phyloP scores from a whole-genome alignment of 64 coral and sea anemone species.

The Pachyseris speciosa region DNA sequence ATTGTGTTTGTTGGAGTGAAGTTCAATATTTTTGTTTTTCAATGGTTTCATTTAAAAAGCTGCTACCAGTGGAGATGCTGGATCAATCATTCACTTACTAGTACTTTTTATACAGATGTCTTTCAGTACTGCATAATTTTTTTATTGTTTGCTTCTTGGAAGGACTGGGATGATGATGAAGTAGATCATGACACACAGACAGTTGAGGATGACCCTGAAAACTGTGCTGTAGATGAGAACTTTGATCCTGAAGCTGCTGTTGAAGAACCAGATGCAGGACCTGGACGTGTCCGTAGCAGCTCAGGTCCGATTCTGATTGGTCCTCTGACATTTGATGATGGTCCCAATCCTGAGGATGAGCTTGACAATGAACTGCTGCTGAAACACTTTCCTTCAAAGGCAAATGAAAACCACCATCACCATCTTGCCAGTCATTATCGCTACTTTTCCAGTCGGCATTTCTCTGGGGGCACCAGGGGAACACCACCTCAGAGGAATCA shows the following conservation, averaged over 20 bases:
- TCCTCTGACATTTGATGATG: constrained; percentile 90
- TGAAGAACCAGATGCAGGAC: constrained; percentile 56
- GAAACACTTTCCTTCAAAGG: constrained; percentile 25
- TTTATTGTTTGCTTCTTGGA: background rate
- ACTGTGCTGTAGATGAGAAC: constrained; percentile 96
- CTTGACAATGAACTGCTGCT: constrained; percentile 19
- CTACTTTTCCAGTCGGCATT: constrained; percentile 94
- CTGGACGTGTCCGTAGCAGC: constrained; percentile 50
- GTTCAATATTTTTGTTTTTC: too few species aligned
- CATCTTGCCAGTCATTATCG: constrained; percentile 92
- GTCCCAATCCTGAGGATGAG: constrained; percentile 42
- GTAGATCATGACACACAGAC: constrained; percentile 61
- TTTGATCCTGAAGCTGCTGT: constrained; percentile 92
- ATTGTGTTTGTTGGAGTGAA: too few species aligned
- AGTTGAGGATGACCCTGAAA: constrained; percentile 81
- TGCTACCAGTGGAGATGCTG: too few species aligned
- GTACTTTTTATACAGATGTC: background rate
- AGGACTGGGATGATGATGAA: constrained; percentile 87
- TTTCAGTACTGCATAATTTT: background rate
- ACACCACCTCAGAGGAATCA: constrained; percentile 40
- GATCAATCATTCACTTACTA: too few species aligned
- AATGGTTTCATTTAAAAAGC: too few species aligned
- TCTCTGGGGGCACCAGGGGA: constrained; percentile 79
- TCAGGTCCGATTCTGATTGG: constrained; percentile 93
- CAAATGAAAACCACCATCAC: constrained; percentile 62